Conservation (phyloP, 2,888 invertebrate species). For the Chrysodeixis includens region DNA sequence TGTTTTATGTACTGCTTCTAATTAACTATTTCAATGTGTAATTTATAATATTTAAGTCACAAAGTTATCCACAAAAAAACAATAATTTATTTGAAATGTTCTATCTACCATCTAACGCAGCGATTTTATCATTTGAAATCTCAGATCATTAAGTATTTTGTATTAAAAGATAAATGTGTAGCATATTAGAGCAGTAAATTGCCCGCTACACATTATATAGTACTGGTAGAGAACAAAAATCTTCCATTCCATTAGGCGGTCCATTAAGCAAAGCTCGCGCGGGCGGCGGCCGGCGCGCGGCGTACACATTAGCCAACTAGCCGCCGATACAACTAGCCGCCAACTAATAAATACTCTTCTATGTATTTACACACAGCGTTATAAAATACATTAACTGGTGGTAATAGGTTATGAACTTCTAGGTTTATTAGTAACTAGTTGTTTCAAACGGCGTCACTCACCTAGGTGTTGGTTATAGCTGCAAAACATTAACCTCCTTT, state of each 20-base stretch:
- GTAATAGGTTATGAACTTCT: no score
- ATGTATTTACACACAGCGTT: not conserved
- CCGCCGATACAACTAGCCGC: conserved; percentile 3
- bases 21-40: no score
- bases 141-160: conserved; percentile 29
- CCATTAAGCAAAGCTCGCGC: conserved; percentile 47
- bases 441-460: no score
- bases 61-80: no score
- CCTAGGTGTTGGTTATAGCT: no score
- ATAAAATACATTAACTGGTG: no score
- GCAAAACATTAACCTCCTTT: no score
- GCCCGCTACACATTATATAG: conserved; percentile 32
- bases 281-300: conserved; percentile 4
- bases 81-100: no score
- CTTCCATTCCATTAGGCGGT: conserved; percentile 52
- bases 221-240: conserved; percentile 31
- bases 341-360: conserved; percentile 6
- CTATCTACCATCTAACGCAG: not conserved
- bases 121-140: not conserved
- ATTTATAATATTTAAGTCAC: no score
- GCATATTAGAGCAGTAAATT: conserved; percentile 16
- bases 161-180: conserved; percentile 33
- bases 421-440: no score
- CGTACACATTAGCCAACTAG: conserved; percentile 52
- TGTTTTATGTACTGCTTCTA: no score